These are phyloP conservation scores for Hofmannophila pseudospretella DNA, from an alignment of 2,888 invertebrate species.

Conservation along the genomic window DNA sequence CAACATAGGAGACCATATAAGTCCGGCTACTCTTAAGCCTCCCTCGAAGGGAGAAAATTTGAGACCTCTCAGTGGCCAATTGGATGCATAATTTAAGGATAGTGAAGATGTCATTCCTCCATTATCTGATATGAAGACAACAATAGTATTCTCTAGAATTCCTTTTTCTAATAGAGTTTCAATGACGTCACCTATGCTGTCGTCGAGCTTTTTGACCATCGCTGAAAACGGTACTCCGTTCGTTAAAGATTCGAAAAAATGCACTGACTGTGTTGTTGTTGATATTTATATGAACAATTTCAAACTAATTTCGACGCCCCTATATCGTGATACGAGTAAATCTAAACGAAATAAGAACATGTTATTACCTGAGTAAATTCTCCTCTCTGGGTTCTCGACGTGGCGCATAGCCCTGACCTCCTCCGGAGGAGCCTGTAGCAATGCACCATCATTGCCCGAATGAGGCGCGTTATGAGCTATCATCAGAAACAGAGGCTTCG, in stretches of 20 bases:
- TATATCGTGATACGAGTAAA: too few relatives aligned
- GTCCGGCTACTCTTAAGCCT: slow-evolving; percentile 84
- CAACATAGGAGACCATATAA: slow-evolving; percentile 79
- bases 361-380: slow-evolving; percentile 83
- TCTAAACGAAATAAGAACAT: too few relatives aligned
- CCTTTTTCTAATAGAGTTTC: slow-evolving; percentile 80
- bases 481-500: slow-evolving; percentile 86
- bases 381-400: slow-evolving; percentile 81
- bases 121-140: slow-evolving; percentile 93
- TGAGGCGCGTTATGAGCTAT: slow-evolving; percentile 90
- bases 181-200: slow-evolving; percentile 88
- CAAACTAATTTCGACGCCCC: too few relatives aligned
- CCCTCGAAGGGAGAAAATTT: slow-evolving; percentile 92
- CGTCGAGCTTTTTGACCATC: slow-evolving; percentile 90
- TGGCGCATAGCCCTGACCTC: slow-evolving; percentile 82
- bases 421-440: slow-evolving; percentile 84
- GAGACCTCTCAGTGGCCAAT: slow-evolving; percentile 86
- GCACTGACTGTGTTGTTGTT: too few relatives aligned
- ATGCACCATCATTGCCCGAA: slow-evolving; percentile 80
- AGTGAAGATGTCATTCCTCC: slow-evolving; percentile 87
- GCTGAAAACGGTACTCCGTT: slow-evolving; percentile 65
- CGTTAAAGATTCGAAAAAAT: background rate
- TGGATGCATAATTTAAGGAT: slow-evolving; percentile 85
- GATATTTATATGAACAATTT: too few relatives aligned
- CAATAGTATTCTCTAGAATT: slow-evolving; percentile 88